Conservation (phyloP, 2,113 vertebrate species). For the Thamnophis sirtalis region DNA sequence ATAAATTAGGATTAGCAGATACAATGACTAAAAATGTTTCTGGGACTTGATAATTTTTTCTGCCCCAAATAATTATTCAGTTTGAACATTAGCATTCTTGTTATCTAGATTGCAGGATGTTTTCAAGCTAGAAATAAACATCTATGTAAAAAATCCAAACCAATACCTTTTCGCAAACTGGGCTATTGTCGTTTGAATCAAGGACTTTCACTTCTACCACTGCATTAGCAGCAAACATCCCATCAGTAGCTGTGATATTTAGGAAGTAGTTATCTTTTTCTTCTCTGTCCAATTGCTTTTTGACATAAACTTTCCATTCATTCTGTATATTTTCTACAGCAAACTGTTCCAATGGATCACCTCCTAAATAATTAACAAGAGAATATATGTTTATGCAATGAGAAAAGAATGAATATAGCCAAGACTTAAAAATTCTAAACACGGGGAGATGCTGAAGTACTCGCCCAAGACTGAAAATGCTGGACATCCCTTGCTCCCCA, state of each 20-base stretch:
- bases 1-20: neutral
- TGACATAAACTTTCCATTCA: conserved; percentile 96
- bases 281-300: conserved; percentile 90
- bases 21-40: neutral
- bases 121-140: neutral
- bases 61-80: neutral
- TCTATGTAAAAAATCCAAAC: neutral
- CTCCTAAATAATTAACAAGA: conserved; percentile 74
- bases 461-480: neutral
- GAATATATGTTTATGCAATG: neutral
- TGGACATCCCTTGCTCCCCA: neutral
- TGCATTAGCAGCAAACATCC: conserved; percentile 88
- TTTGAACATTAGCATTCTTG: neutral
- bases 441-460: neutral
- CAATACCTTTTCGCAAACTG: conserved; percentile 90
- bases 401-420: neutral
- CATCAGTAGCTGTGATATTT: conserved; percentile 93
- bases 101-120: neutral
- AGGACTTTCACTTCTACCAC: conserved; percentile 95
- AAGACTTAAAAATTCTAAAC: neutral
- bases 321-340: conserved; percentile 87
- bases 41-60: neutral
- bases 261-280: conserved; percentile 91
- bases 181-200: conserved; percentile 96
- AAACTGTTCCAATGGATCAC: conserved; percentile 92